Percentiles rank a stretch among this genome's conserved stretches.
These are phyloP conservation scores for Herpailurus yagouaroundi DNA, from an alignment of 2,113 vertebrate species.

Conservation along the genomic window DNA sequence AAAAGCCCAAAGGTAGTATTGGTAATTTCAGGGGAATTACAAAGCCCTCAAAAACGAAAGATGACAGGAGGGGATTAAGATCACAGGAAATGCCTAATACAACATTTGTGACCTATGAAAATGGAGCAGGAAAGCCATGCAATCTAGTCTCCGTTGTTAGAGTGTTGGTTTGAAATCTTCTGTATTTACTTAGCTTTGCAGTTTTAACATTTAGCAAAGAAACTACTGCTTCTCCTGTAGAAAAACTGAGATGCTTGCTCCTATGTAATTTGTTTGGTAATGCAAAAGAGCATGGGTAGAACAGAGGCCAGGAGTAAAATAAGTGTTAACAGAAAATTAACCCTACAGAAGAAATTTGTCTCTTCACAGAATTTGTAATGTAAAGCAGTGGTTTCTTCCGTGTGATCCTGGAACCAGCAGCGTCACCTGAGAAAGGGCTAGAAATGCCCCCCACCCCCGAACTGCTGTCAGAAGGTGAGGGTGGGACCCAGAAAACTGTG, in stretches of 20 bases:
- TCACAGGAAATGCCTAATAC: neutral
- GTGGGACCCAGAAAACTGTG: fast-evolving
- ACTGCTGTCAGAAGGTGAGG: neutral
- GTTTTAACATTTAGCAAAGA: neutral
- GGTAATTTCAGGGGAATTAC: neutral
- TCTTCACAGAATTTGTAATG: neutral
- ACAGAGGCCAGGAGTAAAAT: neutral
- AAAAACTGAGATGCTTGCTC: neutral
- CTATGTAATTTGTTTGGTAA: neutral
- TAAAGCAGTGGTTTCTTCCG: neutral
- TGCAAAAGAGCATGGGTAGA: neutral
- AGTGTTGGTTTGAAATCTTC: neutral
- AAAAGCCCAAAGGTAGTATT: neutral
- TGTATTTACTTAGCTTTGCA: neutral
- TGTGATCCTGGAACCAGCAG: neutral
- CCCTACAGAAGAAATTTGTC: neutral
- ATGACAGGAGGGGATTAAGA: neutral
- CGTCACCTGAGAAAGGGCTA: neutral
- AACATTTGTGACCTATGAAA: neutral
- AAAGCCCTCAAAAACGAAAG: neutral
- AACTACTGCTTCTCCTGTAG: neutral
- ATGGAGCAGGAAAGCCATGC: neutral
- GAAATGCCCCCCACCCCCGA: neutral
- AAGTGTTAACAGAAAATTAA: neutral
- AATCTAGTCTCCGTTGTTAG: neutral